Evolutionary conservation across 2,113 vertebrate species (phyloP), one percentile per base, ranked within the genome.

Genomic region (Eidolon helvum): DNA sequence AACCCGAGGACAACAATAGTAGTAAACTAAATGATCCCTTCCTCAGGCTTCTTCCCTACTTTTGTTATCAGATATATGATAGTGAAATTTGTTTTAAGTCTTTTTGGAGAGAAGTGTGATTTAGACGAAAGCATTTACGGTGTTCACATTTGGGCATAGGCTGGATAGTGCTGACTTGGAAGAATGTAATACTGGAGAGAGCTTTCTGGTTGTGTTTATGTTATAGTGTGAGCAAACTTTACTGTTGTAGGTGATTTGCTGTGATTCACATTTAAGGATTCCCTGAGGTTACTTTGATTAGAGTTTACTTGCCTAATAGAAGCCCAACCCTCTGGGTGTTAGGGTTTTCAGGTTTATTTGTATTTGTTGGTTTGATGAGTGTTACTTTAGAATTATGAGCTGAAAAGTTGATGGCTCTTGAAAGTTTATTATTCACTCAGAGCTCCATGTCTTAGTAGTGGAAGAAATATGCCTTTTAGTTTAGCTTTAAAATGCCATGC

Each of bases 391-490:
- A 84, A 35, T 92, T 85, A 84, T 16, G 40, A 80, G 53, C 45
- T 11, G 18, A 61, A 50, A 90, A 35, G n/a, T 10, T 90, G 69
- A 68, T 78, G 69, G 50, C 24, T 89, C 30, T 43, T 16, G 40
- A 91, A 33, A 57, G n/a, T 78, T 87, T 82, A 38, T 78, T 87
- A 53, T 71, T 77, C 35, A 66, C 15, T 40, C 69, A 83, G 66
- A 53, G 24, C 21, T 68, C 57, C 10, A 5, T 24, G 10, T 79
- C 80, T 88, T 38, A 57, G 63, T 38, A 9, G 65, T 69, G 53
- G 50, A 82, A 97, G 84, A 96, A 74, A 53, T 3, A 66, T 0
- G 2, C 40, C n/a, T 93, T 97, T 94, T 33, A 93, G 90, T 61
- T 74, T 66, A 78, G 38, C 65, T 40, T 88, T 92, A 77, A 86